Base-by-base conservation (phyloP, 2,888 invertebrate genomes). In the Caradrina clavipalpis region DNA sequence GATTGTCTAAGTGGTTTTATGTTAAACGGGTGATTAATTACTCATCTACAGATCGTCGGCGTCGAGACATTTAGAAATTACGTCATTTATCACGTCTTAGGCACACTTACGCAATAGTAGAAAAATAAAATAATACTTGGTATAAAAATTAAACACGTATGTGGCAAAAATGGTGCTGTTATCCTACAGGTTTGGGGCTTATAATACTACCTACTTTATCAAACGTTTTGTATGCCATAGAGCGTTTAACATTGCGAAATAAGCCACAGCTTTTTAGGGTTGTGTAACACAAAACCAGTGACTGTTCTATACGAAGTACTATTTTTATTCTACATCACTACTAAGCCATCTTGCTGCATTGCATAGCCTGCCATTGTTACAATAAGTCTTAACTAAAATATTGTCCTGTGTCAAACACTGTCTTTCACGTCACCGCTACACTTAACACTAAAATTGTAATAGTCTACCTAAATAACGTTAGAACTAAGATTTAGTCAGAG, bases 391-490 rank as follows among this genome's bases (percentile, higher is more conserved):
- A 58, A 50, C 47, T 66, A 26, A 67, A 45, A 67, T 50, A 74
- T 55, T 55, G 47, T 65, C 53, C 49, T 42, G 75, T 74, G 75
- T 78, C 63, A 69, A 73, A 59, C 73, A 75, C 75, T 69, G 60
- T 69, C 68, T 60, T 69, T 35, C n/a, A 55, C 50, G 39, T 73
- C 69, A 67, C 74, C 78, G 71, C 69, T 62, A 59, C 19, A 64
- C 72, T 50, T 73, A 60, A 75, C 66, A 51, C 66, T 75, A 78
- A 60, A 82, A 74, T 91, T 87, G 84, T 76, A 88, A 88, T 85
- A 87, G 60, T 77, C 88, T 90, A 91, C 73, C 87, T 91, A 71
- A 51, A 11, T 17, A 45, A 88, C 35, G 8, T 60, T 81, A 76
- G 83, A 81, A 26, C 72, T 76, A 81, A 65, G 64, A 68, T 19